Base-by-base conservation (phyloP, 2,113 vertebrate species). In the Gambusia affinis region DNA sequence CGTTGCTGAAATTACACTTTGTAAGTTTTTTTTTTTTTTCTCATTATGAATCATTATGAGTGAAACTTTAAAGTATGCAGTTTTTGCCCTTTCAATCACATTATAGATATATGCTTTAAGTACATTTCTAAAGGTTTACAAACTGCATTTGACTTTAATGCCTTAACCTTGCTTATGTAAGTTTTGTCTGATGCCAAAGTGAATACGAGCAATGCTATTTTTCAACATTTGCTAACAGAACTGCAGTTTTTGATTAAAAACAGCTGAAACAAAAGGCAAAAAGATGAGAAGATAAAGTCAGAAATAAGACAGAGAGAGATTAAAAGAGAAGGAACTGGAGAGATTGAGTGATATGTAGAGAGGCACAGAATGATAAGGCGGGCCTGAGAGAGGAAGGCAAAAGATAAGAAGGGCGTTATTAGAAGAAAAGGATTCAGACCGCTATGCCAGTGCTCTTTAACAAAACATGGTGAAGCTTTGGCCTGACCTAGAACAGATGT, bases 181-280 rank as follows among this genome's bases (percentile, higher is more conserved):
- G 4, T 63, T 64, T 64, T 80, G 39, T 73, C 60, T 6, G 4
- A 51, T 44, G 54, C 28, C 7, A 1, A 12, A 12, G 27, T 47
- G 12, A 12, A 15, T 74, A 68, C 72, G 44, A 64, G 70, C 75
- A 67, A 77, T 75, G 82, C 63, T 66, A 72, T 80, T 85, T 78
- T 73, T 64, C 83, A 60, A 68, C 75, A 88, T 89, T 82, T 85
- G 78, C 76, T 72, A 74, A 76, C 37, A 75, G 54, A 81, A 81
- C 62, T 73, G 69, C 35, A 71, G 81, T 29, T 85, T 88, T 85
- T 89, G 78, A 87, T 91, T 89, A 87, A 88, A 86, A 88, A 69
- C 28, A 85, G 83, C 73, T 73, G 70, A 84, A 86, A 84, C 85
- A 79, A 82, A 78, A 78, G 67, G 79, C n/a, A 62, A 57, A 64